Conservation (phyloP, 92 coral and sea anemone species). For the Porites rus region DNA sequence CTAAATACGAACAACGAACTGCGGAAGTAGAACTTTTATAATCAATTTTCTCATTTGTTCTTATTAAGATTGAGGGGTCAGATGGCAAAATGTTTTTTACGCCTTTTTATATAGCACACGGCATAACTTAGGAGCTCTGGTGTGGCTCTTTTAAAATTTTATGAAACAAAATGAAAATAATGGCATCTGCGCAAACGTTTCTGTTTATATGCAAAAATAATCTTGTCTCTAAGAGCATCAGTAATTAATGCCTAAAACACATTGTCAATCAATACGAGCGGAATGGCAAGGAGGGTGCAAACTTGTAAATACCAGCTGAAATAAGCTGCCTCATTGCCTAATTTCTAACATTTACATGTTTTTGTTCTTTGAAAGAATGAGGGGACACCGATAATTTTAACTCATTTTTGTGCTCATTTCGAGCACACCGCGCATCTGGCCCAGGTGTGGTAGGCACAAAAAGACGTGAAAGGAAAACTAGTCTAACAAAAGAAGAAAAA, state of each 20-base stretch:
- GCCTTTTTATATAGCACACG: not conserved
- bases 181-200: not conserved
- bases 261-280: not conserved
- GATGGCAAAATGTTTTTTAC: not conserved
- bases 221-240: not conserved
- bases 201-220: not conserved
- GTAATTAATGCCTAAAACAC: not conserved
- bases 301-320: no score
- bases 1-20: not conserved
- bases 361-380: not conserved
- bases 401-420: not conserved
- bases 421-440: not conserved
- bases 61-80: not conserved
- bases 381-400: no score
- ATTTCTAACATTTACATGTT: no score
- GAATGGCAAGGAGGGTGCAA: no score
- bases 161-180: not conserved
- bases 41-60: not conserved
- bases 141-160: not conserved
- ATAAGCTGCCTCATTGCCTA: not conserved
- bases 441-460: no score
- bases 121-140: not conserved
- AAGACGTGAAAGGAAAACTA: no score
- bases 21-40: not conserved
- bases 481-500: no score